Evolutionary conservation across 1,140 invertebrate genomes (phyloP).

Genomic region (Bombyx mandarina): DNA sequence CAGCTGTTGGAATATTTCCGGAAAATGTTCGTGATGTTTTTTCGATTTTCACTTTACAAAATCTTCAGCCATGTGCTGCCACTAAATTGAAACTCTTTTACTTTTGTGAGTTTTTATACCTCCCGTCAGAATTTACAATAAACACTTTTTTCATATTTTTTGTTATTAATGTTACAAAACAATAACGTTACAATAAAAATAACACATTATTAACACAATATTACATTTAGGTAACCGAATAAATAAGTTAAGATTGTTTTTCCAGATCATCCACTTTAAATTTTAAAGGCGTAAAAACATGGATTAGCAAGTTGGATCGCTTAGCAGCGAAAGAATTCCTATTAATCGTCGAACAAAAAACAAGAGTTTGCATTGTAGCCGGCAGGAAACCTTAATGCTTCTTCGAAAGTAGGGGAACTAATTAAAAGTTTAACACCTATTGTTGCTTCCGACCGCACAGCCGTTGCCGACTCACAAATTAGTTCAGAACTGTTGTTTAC

Average conservation of each 20-base stretch:
- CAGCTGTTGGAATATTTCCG: slow-evolving; percentile 40
- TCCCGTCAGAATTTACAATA: too few relatives aligned
- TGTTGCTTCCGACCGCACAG: slow-evolving; percentile 28
- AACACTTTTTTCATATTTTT: too few relatives aligned
- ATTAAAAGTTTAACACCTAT: slow-evolving; percentile 54
- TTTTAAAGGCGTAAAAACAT: not conserved
- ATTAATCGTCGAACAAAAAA: slow-evolving; percentile 23
- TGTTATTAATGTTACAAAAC: too few relatives aligned
- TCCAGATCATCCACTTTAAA: not conserved
- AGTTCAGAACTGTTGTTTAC: slow-evolving; percentile 21
- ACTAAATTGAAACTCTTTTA: too few relatives aligned
- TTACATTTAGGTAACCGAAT: too few relatives aligned
- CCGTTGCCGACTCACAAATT: slow-evolving; percentile 28
- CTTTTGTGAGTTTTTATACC: too few relatives aligned
- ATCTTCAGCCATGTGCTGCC: not conserved
- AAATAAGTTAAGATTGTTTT: not conserved
- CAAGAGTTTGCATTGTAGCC: slow-evolving; percentile 18
- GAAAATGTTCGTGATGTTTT: slow-evolving; percentile 14
- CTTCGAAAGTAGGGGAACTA: slow-evolving; percentile 44
- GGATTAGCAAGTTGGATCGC: too few relatives aligned
- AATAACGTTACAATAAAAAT: too few relatives aligned
- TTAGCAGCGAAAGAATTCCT: slow-evolving; percentile 10
- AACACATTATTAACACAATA: too few relatives aligned
- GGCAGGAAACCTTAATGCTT: slow-evolving; percentile 35
- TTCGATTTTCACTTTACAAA: not conserved